Conservation (phyloP, 2,113 vertebrate genomes). For the Ascaphus truei region DNA sequence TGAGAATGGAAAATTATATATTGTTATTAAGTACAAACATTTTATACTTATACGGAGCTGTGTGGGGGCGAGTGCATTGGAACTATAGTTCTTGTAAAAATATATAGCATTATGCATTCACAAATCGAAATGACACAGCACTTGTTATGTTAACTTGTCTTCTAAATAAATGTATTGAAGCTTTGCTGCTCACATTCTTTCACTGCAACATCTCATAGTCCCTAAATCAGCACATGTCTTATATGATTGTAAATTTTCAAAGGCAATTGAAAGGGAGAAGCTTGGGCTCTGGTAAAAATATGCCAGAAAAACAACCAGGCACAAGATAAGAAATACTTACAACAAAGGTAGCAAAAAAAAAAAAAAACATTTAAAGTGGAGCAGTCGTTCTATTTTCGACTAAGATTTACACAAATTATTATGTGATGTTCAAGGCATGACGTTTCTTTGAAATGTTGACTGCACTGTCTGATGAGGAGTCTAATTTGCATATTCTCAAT, state of each 20-base stretch:
- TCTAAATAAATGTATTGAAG: not conserved
- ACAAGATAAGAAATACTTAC: too few species aligned
- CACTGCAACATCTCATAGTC: not conserved
- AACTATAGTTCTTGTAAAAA: not conserved
- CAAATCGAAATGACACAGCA: not conserved
- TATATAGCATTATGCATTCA: not conserved
- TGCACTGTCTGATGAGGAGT: conserved; percentile 66
- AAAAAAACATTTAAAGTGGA: not conserved
- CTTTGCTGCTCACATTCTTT: not conserved
- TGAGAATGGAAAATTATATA: too few species aligned
- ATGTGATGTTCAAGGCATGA: conserved; percentile 55
- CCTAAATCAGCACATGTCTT: not conserved
- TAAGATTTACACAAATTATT: conserved; percentile 53
- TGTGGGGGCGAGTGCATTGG: not conserved
- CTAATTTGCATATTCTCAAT: conserved; percentile 79
- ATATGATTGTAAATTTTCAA: not conserved
- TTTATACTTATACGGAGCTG: too few species aligned
- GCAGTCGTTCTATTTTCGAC: conserved; percentile 30
- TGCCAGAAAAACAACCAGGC: not conserved
- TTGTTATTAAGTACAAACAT: too few species aligned
- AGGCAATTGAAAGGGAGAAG: not conserved
- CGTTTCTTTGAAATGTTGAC: conserved; percentile 62
- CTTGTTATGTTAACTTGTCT: not conserved
- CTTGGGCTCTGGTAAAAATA: not conserved
- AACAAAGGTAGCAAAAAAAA: too few species aligned